Evolutionary conservation across 2,888 invertebrate genomes (phyloP), one percentile per base, ranked within the genome.

Genomic region (Gibbula magus): DNA sequence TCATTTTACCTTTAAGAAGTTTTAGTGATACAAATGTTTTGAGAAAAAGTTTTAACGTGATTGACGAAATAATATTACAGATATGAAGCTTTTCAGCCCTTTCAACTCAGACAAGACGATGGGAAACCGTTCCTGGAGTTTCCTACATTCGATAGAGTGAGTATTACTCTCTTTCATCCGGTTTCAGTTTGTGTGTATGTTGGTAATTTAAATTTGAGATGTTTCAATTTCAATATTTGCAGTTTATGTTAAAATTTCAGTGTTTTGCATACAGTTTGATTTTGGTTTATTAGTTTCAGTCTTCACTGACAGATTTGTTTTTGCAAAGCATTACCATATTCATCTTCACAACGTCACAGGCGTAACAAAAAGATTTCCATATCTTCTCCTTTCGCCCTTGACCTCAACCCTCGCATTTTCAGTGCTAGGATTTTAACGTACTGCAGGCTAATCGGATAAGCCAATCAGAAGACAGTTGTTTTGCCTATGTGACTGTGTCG

Each of bases 71-170:
- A 18, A 13, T 70, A 51, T 85, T 82, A n/a, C 85, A 92, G 92
- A 13, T 98, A 98, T 92, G 94, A 97, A 89, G 99, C 99, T 93
- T 99, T 98, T 93, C 98, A 99, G 93, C 99, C 99, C 0, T 94
- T 95, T 91, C 93, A 96, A 20, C 98, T 96, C 91, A 93, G 94
- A 0, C 98, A 99, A 90, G 95, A 96, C 83, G 91, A 94, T 94
- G 85, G 93, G 10, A 86, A 85, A 84, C 95, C 96, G 0, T 93
- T 94, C 83, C 93, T 94, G 39, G 95, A 96, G 88, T 96, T 96
- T 91, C 95, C 95, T 0, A 94, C 95, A 0, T 98, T 98, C 90
- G 96, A 97, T 93, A 93, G 95, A 87, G 92, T 92, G 80, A 83
- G 82, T 51, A 25, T 13, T 45, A 13, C 5, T 45, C 13, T 10